phyloP scores from a whole-genome alignment of 2,888 invertebrate genomes.

The Phortica magna region DNA sequence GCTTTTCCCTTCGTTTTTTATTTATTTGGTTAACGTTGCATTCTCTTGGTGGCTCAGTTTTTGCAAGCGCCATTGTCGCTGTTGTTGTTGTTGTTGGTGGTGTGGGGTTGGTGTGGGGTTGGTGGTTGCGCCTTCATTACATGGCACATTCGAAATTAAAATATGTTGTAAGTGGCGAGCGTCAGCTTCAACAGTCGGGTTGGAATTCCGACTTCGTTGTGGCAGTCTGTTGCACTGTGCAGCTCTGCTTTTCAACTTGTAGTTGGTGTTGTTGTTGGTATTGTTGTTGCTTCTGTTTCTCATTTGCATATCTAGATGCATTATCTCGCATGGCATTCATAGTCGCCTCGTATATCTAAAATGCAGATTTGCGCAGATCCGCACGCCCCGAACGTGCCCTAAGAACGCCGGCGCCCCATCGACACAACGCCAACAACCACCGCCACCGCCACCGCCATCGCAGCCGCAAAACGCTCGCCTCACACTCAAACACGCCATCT shows the following conservation, averaged over 20 bases:
- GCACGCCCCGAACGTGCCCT: constrained; percentile 4
- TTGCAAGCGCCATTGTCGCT: constrained; percentile 37
- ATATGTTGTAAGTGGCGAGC: constrained; percentile 44
- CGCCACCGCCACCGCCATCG: not conserved
- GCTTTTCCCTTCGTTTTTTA: constrained; percentile 14
- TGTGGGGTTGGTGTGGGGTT: constrained; percentile 35
- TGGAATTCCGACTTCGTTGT: not conserved
- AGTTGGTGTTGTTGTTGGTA: constrained; percentile 50
- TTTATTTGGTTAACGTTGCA: constrained; percentile 19
- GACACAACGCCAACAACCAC: not conserved
- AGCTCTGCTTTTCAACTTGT: not conserved
- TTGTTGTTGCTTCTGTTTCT: constrained; percentile 46
- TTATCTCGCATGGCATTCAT: constrained; percentile 54
- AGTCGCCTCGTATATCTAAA: constrained; percentile 55
- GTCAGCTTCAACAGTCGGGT: constrained; percentile 37
- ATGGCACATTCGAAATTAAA: constrained; percentile 50
- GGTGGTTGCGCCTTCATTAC: constrained; percentile 45
- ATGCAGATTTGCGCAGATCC: constrained; percentile 49
- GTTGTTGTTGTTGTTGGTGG: constrained; percentile 28
- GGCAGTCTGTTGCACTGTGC: constrained; percentile 36
- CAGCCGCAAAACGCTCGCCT: not conserved
- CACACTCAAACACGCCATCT: constrained; percentile 16
- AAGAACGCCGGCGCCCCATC: not conserved
- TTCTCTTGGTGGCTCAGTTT: constrained; percentile 14
- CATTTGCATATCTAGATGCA: constrained; percentile 52